A percentile compares a stretch with the other conserved stretches of the same genome.
Evolutionary conservation across 23 tunicate species (phyloP).

Genomic region (Diplosoma virens): DNA sequence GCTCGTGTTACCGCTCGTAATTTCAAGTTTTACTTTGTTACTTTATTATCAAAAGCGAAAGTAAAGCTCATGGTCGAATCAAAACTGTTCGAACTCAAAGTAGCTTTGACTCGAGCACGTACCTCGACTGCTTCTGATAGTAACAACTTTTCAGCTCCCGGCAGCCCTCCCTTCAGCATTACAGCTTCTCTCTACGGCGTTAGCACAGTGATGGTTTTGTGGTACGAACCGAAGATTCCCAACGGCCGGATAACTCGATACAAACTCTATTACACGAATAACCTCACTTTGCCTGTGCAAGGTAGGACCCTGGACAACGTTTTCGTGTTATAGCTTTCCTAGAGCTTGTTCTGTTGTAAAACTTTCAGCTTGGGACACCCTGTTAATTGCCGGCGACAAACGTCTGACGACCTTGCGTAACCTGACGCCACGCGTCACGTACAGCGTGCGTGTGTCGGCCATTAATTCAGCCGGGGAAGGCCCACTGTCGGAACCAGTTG

Average conservation of each 20-base stretch:
- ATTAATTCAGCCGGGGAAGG: constrained; percentile 58
- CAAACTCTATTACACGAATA: constrained; percentile 65
- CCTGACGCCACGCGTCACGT: constrained; percentile 38
- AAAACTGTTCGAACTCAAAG: no score
- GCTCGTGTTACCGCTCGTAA: no score
- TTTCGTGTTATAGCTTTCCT: no score
- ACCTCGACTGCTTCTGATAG: no score
- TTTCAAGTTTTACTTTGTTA: no score
- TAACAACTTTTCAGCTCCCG: constrained; percentile 77
- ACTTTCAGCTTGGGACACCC: constrained; percentile 52
- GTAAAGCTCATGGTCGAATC: no score
- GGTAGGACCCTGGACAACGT: no score
- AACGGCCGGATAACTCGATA: constrained; percentile 63
- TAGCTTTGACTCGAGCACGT: no score
- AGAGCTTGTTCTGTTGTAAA: neutral
- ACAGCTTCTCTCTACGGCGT: constrained; percentile 49
- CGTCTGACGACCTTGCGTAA: constrained; percentile 27
- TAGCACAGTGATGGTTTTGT: constrained; percentile 59
- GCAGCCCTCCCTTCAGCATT: constrained; percentile 34
- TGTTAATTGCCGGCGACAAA: constrained; percentile 9
- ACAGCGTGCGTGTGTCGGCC: constrained; percentile 65
- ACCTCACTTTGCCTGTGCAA: constrained; percentile 35
- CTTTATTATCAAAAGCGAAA: no score
- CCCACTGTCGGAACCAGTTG: constrained; percentile 31
- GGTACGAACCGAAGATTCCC: constrained; percentile 49